These are phyloP conservation scores for Trisateles emortualis DNA, from an alignment of 2,888 invertebrate species.

Conservation along the genomic window DNA sequence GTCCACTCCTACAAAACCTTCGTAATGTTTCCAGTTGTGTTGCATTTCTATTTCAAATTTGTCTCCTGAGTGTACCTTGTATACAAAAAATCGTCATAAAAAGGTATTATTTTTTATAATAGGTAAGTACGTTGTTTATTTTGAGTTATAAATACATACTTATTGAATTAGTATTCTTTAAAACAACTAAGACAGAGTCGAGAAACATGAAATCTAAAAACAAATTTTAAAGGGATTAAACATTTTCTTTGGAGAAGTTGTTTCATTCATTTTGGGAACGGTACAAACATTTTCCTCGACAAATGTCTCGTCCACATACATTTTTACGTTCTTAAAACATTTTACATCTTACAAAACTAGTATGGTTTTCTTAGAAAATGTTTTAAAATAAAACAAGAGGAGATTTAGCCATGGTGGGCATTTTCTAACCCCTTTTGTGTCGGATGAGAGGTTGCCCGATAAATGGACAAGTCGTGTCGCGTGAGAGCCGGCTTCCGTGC, in stretches of 20 bases:
- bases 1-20: slow-evolving; percentile 47
- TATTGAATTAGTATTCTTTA: neutral
- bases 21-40: slow-evolving; percentile 44
- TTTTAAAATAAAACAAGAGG: slow-evolving; percentile 30
- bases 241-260: neutral
- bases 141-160: too few relatives aligned
- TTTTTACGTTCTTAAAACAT: neutral
- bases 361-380: slow-evolving; percentile 21
- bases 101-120: too few relatives aligned
- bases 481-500: slow-evolving; percentile 68
- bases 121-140: too few relatives aligned
- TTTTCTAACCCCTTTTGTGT: slow-evolving; percentile 70
- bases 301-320: neutral
- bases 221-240: neutral
- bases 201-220: neutral
- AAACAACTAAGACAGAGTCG: slow-evolving; percentile 1
- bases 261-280: neutral
- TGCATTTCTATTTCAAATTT: slow-evolving; percentile 30
- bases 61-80: slow-evolving; percentile 16
- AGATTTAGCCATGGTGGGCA: slow-evolving; percentile 41
- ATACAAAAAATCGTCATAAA: too few relatives aligned
- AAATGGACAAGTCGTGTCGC: slow-evolving; percentile 84
- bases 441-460: slow-evolving; percentile 64
- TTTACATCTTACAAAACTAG: neutral
- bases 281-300: slow-evolving; percentile 1